Base-by-base conservation (phyloP, 2,113 vertebrate genomes). In the Pedionomus torquatus region DNA sequence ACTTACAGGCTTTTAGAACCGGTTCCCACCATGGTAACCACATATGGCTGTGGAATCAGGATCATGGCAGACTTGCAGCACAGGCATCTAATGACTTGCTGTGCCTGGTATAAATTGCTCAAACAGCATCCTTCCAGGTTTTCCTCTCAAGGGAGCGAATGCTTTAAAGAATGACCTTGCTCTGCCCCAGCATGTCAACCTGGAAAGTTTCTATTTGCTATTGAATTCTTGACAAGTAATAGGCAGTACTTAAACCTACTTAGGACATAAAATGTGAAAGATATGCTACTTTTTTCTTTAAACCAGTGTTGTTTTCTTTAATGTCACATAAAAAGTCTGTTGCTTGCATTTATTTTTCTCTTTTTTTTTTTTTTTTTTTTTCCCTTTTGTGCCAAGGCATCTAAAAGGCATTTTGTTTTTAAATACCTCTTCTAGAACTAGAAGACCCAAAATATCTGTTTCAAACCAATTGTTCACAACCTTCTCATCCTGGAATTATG, bases 121-220 rank as follows among this genome's bases (percentile, higher is more conserved):
- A 94, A 97, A 98, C 85, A 97, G 96, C 95, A 92, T 98, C 96
- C 90, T 97, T 98, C 97, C 95, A 95, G 95, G 95, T 96, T 97
- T 97, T 97, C 91, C 94, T 97, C 96, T 94, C 96, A 90, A 94
- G 97, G 96, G 97, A 97, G 70, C 41, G 95, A 94, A 85, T 89
- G 95, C 95, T 97, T 97, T 97, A 97, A 95, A 97, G 90, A 94
- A 85, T 98, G 96, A 97, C 97, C 97, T 97, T 96, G 30, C 41
- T 91, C 68, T 97, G 96, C 95, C 96, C 96, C 87, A 90, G 90
- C 85, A 95, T 5, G 8, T 97, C 97, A 97, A 69, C 90, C 92
- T 97, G 95, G 95, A 96, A 97, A 97, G 92, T 96, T 96, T 97
- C 97, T 95, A 90, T 97, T 96, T 97, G 95, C 96, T 94, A 19